Conservation (phyloP, 2,113 vertebrate species). For the Amphiprion percula region DNA sequence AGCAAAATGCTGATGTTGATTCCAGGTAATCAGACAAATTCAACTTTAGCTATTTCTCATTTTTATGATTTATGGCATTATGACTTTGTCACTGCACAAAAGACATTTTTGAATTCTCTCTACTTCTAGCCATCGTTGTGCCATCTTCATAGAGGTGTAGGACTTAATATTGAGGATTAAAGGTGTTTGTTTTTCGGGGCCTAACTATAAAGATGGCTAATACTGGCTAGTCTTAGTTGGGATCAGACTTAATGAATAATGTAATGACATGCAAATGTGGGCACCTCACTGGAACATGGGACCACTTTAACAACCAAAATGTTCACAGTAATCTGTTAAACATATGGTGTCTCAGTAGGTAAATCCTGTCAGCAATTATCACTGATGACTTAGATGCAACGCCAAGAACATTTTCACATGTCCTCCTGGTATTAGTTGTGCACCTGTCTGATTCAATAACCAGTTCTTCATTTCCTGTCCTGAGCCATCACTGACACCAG, state of each 20-base stretch:
- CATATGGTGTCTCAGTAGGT: background rate
- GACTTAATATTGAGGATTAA: no score
- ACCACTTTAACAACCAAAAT: background rate
- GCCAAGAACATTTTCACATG: background rate
- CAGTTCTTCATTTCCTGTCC: background rate
- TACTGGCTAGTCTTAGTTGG: background rate
- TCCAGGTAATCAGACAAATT: no score
- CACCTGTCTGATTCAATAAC: background rate
- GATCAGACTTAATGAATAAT: background rate
- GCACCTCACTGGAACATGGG: background rate
- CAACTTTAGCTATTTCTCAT: no score
- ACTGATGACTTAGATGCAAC: no score
- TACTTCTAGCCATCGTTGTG: no score
- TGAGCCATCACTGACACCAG: constrained; percentile 44
- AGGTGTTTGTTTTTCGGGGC: background rate
- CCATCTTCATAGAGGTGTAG: no score
- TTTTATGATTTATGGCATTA: no score
- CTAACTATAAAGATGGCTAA: background rate
- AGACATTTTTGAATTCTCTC: no score
- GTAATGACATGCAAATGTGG: background rate
- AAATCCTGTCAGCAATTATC: background rate
- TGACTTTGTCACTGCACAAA: no score
- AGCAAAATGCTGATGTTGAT: no score
- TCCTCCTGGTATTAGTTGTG: background rate
- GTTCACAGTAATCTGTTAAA: background rate